phyloP scores from a whole-genome alignment of 2,797 vertebrate genomes.

The Antrozous pallidus region DNA sequence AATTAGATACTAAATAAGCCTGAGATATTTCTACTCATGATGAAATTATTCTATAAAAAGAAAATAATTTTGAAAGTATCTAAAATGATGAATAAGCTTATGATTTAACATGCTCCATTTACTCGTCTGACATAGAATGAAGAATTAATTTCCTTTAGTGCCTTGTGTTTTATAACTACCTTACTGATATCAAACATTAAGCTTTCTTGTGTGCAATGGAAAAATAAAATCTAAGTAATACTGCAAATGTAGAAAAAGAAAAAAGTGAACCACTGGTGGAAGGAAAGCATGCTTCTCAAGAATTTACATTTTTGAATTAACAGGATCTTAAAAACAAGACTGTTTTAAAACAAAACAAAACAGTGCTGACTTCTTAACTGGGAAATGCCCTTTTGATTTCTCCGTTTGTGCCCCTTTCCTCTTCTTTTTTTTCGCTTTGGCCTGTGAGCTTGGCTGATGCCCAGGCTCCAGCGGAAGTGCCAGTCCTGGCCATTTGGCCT shows the following conservation, averaged over 20 bases:
- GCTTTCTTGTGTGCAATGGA: background rate
- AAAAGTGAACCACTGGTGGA: background rate
- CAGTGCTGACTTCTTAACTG: background rate
- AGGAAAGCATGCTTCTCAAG: conserved; percentile 28
- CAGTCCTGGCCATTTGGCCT: background rate
- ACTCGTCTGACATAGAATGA: background rate
- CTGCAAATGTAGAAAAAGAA: background rate
- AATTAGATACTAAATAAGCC: conserved; percentile 15
- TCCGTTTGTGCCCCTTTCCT: background rate
- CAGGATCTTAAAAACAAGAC: conserved; percentile 6
- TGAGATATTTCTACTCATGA: background rate
- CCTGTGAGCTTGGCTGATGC: background rate
- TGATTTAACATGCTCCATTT: conserved; percentile 28
- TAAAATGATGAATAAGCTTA: conserved; percentile 21
- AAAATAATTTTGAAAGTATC: background rate
- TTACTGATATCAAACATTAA: background rate
- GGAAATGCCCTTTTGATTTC: conserved; percentile 15
- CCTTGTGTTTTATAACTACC: background rate
- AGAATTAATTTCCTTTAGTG: conserved; percentile 1
- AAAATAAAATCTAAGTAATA: conserved; percentile 17
- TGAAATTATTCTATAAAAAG: conserved; percentile 42
- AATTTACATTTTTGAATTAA: conserved; percentile 31
- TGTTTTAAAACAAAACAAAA: background rate
- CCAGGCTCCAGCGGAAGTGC: background rate
- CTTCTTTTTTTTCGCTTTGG: conserved; percentile 38